Base-by-base conservation (phyloP, 2,888 invertebrate species). In the Epistrophe grossulariae region DNA sequence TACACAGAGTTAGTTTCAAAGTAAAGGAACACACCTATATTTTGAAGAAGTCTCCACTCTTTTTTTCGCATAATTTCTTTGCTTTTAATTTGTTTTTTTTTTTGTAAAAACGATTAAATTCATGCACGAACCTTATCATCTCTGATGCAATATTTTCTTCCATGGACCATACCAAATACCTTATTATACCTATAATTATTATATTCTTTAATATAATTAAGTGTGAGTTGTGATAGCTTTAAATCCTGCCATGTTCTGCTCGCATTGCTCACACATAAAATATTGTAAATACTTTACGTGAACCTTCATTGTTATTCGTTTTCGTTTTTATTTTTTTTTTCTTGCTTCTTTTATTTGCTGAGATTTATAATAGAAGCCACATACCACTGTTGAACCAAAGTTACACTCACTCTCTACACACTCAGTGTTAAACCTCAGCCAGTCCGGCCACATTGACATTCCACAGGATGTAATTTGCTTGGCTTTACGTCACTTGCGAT, bases 401-500 rank as follows among this genome's bases (percentile, higher is more conserved):
- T 28, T 70, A 70, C 3, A 24, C 70, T 55, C 70, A 55, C 70
- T 70, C 70, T 70, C 55, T 24, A 24, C 70, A 70, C 70, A 55
- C 70, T 70, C 70, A 55, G n/a, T n/a, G 40, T 1, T 55, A 19
- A 70, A 55, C 28, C 40, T 28, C 70, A 70, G n/a, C 35, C 35
- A 50, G 62, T 62, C 40, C 62, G 15, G 55, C 55, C 76, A 35
- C 62, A 76, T 71, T 82, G 71, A 50, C 64, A 71, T 64, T 77
- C 77, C 81, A 82, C 55, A 71, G 48, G 45, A 64, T 71, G 52
- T 74, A 74, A 80, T 68, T 60, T 80, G 60, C 80, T 74, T 68
- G 50, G 66, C 50, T 48, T 71, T 48, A 71, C 71, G 52, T 57
- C 71, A 64, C 77, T 64, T 71, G 77, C 50, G 71, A 82, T 77